Base-by-base conservation (phyloP, 2,888 invertebrate species). In the Ochropleura plecta region DNA sequence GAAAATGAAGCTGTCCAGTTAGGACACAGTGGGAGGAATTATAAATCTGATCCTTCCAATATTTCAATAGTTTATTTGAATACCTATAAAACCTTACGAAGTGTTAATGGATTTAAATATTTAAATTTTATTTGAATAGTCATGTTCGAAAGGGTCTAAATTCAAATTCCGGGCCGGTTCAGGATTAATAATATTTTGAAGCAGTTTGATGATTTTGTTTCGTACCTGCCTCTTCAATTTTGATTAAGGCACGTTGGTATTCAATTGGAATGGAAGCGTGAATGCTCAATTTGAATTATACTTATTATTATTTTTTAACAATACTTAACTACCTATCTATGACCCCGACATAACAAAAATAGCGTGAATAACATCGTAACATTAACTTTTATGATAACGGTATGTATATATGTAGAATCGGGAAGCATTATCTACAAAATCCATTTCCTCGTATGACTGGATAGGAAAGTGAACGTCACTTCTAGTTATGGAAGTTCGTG, bases 351-450 rank as follows among this genome's bases (percentile, higher is more conserved):
- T 14, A 5, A n/a, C 76, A 46, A 48, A 60, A 86, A 79, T 90
- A 89, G 87, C 88, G 88, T 82, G 68, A 84, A 88, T 89, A 87
- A 88, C 71, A 88, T 85, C 71, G 76, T 79, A 81, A 79, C 68
- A 84, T 91, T 85, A 89, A 88, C 83, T 82, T 88, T 91, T 86
- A 91, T 79, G 87, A 86, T 79, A 80, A 73, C 76, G 74, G 71
- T 81, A 86, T 79, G 14, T 74, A 40, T 46, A 40, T 18, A 65
- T 81, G 81, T 81, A 80, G 70, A 81, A 86, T 77, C 76, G 77
- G 62, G 48, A 77, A 84, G 73, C 76, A 76, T 76, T 74, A 74
- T 73, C 69, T 84, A 78, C 80, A 76, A 76, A 73, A 79, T 83
- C 78, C 79, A 81, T 85, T 88, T 82, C 69, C 74, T 72, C 62